Base-by-base conservation (phyloP, 2,113 vertebrate species). In the Scortum barcoo region DNA sequence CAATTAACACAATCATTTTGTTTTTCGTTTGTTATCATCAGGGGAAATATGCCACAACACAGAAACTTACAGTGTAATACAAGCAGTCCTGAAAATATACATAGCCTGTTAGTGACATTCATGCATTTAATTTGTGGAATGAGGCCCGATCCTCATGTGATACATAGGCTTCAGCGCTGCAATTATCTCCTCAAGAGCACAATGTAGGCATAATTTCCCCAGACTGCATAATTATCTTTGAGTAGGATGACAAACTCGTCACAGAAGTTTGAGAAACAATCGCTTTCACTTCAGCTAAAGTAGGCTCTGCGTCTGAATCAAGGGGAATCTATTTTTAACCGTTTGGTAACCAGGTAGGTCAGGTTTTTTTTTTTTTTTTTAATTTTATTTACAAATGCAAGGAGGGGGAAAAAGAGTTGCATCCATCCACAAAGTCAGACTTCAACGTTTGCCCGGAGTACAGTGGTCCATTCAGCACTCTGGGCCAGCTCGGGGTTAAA, bases 181-280 rank as follows among this genome's bases (percentile, higher is more conserved):
- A 93, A 94, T 94, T 94, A 93, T 93, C 92, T 92, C 81, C 87
- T 91, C 81, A 85, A 62, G 88, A 89, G 80, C 81, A 93, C 90
- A 93, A 94, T 91, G 86, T 88, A 85, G 83, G 76, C 83, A 83
- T 94, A 91, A 94, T 95, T 94, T 94, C 92, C 92, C 88, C 89
- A 93, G 91, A 93, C 86, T 90, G 86, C 77, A 78, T 88, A 93
- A 93, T 94, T 93, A 93, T 89, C 84, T 72, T 54, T 75, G 83
- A 88, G 81, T 71, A 76, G 70, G 84, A 61, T 86, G 89, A 92
- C 86, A 92, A 92, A 91, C 90, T 89, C 84, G 44, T 93, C 90
- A 89, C 48, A 66, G 58, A 89, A 91, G 80, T 92, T 91, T 82
- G 54, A 79, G 83, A 86, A 92, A 86, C 76, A 71, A 80, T 70